Evolutionary conservation across 2,797 vertebrate species (phyloP).

Genomic region (Kryptolebias ocellatus): DNA sequence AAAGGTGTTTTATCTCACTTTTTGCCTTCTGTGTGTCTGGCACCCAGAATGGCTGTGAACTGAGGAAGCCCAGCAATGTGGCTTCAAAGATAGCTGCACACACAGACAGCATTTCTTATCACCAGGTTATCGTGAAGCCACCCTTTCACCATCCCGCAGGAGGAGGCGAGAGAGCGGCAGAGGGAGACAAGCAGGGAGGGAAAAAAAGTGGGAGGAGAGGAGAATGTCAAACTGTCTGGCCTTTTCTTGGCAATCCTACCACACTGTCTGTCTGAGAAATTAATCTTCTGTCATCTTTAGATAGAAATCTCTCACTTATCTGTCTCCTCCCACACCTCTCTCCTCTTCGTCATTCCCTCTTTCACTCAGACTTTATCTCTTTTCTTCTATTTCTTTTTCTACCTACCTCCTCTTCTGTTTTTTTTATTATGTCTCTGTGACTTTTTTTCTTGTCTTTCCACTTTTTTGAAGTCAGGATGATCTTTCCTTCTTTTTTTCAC

Average conservation of each 20-base stretch:
- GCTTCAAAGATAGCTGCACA: conserved; percentile 51
- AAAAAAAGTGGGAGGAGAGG: conserved; percentile 15
- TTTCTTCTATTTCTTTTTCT: conserved; percentile 1
- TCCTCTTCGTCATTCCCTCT: conserved; percentile 2
- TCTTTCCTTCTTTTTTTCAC: conserved; percentile 35
- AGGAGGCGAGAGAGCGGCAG: conserved; percentile 34
- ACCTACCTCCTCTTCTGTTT: not conserved
- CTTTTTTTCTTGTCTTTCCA: conserved; percentile 1
- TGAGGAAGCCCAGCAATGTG: conserved; percentile 25
- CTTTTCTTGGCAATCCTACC: conserved; percentile 65
- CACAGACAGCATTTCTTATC: conserved; percentile 52
- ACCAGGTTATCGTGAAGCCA: conserved; percentile 60
- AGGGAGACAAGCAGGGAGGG: conserved; percentile 6
- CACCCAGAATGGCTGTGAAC: conserved; percentile 34
- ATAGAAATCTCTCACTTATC: conserved; percentile 66
- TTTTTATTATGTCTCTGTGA: conserved; percentile 28
- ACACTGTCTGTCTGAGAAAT: conserved; percentile 68
- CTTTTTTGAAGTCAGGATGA: conserved; percentile 18
- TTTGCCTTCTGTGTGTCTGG: conserved; percentile 15
- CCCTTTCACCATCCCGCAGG: conserved; percentile 32
- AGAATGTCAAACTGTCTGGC: conserved; percentile 74
- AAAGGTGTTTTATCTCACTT: conserved; percentile 20
- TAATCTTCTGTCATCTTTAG: conserved; percentile 73
- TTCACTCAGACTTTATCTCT: conserved; percentile 11
- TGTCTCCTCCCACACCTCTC: conserved; percentile 32